Base-by-base conservation (phyloP, 2,888 invertebrate species). In the Cecidostiba fungosa region DNA sequence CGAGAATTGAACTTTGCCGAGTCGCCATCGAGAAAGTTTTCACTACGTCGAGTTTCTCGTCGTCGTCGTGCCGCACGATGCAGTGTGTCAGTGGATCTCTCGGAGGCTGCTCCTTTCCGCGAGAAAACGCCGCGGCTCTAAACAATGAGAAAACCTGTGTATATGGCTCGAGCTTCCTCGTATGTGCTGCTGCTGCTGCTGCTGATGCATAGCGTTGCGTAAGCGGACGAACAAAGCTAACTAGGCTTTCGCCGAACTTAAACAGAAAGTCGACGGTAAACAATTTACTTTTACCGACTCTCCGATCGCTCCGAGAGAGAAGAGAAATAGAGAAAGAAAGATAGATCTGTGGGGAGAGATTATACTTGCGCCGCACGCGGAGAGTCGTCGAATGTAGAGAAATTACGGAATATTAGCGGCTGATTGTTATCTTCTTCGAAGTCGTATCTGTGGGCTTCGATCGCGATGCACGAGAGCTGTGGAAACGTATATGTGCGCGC, bases 61-160 rank as follows among this genome's bases (percentile, higher is more conserved):
- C 50, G 50, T 50, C 54, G n/a, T 19, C 70, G 70, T 70, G 36
- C 36, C 10, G 76, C 69, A 69, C 73, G 84, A 87, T 87, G 78
- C 88, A 90, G 90, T 90, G 89, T 91, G 90, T 90, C 91, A 90
- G 91, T 89, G 88, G 89, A 89, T 88, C 90, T 88, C 82, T 82
- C 72, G 72, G 39, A n/a, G 72, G 23, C 36, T 39, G n/a, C 72
- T 43, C 54, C 54, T 19, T 59, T 59, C 54, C 36, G 39, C 39
- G 72, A 72, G 39, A 66, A 66, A 66, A 66, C 12, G 72, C 72
- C 36, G 23, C n/a, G 72, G n/a, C 36, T 59, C 6, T 66, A 66
- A 66, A 66, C 66, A 66, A 66, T 66, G 66, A 66, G 66, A 66
- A 66, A 26, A 19, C 8, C 6, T n/a, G n/a, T 72, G 72, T 23